A percentile compares a stretch with the other conserved stretches of the same genome.
These are phyloP conservation scores for Nixonia krombeini DNA, from an alignment of 1,140 invertebrate genomes.

Conservation along the genomic window DNA sequence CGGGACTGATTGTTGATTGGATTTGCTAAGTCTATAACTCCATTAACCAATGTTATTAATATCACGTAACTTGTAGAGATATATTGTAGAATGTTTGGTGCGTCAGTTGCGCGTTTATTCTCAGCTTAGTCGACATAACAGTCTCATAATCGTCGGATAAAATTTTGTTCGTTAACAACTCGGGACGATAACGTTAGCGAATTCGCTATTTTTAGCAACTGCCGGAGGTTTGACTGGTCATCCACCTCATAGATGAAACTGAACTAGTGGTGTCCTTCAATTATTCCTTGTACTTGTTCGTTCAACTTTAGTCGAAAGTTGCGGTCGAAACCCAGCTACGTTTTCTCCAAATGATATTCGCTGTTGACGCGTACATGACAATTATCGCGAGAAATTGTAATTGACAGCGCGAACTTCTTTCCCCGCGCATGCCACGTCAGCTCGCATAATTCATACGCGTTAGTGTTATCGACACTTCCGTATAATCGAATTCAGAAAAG, in stretches of 20 bases:
- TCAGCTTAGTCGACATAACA: not conserved
- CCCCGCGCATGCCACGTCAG: too few relatives aligned
- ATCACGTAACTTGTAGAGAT: not conserved
- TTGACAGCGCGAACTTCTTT: too few relatives aligned
- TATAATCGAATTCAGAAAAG: not conserved
- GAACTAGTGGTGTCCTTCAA: not conserved
- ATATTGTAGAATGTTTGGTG: not conserved
- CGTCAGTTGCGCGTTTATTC: not conserved
- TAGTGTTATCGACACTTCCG: not conserved
- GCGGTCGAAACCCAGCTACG: not conserved
- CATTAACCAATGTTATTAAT: not conserved
- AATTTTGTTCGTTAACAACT: not conserved
- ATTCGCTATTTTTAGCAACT: slow-evolving; percentile 1
- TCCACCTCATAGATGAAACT: not conserved
- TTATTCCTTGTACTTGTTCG: not conserved
- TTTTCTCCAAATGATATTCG: too few relatives aligned
- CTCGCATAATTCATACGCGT: too few relatives aligned
- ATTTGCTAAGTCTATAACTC: not conserved
- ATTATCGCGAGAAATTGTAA: too few relatives aligned
- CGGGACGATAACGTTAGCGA: not conserved
- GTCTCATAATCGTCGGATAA: slow-evolving; percentile 1
- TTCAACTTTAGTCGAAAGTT: not conserved
- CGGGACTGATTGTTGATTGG: not conserved
- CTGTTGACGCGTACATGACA: too few relatives aligned
- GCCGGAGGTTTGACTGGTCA: not conserved